These are phyloP conservation scores for Drosophila birchii DNA, from an alignment of 2,888 invertebrate genomes.

Conservation along the genomic window DNA sequence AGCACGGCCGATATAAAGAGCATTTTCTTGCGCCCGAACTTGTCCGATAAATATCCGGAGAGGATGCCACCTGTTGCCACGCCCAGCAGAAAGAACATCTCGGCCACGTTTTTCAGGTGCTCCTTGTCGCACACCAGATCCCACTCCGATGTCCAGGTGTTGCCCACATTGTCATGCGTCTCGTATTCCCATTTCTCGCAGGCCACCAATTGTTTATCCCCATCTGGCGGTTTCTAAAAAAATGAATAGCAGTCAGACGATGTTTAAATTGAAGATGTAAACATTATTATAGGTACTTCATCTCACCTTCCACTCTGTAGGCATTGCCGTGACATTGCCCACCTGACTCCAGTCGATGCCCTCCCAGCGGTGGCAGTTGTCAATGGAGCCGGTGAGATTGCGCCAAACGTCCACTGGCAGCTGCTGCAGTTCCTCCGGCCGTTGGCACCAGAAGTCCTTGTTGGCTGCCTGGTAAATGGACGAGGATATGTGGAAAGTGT, in stretches of 20 bases:
- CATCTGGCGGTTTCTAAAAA: conserved; percentile 46
- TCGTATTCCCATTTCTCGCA: conserved; percentile 89
- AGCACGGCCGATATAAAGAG: conserved; percentile 89
- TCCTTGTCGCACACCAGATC: conserved; percentile 90
- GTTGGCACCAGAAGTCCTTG: conserved; percentile 89
- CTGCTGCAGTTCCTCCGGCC: conserved; percentile 86
- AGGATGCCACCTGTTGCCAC: conserved; percentile 91
- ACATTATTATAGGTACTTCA: background rate
- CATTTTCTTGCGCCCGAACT: conserved; percentile 91
- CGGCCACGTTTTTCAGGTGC: conserved; percentile 89
- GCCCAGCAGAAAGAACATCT: conserved; percentile 91
- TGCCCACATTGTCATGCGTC: conserved; percentile 85
- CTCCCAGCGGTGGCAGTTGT: conserved; percentile 87
- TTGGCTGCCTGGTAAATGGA: conserved; percentile 90
- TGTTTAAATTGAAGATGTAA: background rate
- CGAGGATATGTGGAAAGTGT: conserved; percentile 92
- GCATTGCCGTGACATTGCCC: conserved; percentile 55
- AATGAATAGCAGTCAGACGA: too few relatives aligned
- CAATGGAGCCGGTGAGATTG: conserved; percentile 88
- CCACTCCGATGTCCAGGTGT: conserved; percentile 91
- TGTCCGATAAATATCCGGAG: conserved; percentile 92
- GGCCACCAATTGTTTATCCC: conserved; percentile 84
- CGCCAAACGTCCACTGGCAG: conserved; percentile 87
- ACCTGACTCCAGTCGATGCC: conserved; percentile 84
- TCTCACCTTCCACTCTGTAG: conserved; percentile 67